A percentile compares a stretch with the other conserved stretches of the same genome.
Conservation (phyloP, 2,888 invertebrate genomes). For the Pristionchus arcanus region DNA sequence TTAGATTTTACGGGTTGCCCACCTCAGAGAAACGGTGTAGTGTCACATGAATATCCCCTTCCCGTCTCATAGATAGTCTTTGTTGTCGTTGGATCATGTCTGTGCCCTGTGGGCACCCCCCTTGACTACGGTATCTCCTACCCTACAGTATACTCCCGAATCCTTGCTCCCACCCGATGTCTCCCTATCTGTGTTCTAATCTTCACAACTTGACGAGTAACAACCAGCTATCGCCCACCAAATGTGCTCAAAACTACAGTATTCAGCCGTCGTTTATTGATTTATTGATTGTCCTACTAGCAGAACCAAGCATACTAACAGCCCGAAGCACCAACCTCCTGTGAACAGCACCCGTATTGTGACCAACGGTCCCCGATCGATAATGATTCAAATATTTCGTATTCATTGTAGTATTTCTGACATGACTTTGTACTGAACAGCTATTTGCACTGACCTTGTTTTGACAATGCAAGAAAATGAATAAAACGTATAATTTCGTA, state of each 20-base stretch:
- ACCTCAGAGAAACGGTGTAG: conserved; percentile 20
- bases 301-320: conserved; percentile 11
- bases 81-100: background rate
- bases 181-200: conserved; percentile 4
- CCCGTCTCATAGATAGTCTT: background rate
- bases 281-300: conserved; percentile 22
- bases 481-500: background rate
- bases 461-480: background rate
- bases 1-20: background rate
- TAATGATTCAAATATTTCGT: background rate
- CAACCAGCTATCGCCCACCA: background rate
- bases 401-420: background rate
- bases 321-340: background rate
- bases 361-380: conserved; percentile 21
- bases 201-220: conserved; percentile 10
- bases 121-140: conserved; percentile 2
- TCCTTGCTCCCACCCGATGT: background rate
- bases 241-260: conserved; percentile 1
- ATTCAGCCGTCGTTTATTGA: background rate
- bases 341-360: background rate
- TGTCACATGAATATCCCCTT: background rate
- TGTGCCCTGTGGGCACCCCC: background rate
- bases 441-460: background rate
- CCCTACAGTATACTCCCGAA: conserved; percentile 6
- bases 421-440: background rate